Evolutionary conservation across 2,113 vertebrate species (phyloP), one percentile per base, ranked within the genome.

Genomic region (Chauna torquata): DNA sequence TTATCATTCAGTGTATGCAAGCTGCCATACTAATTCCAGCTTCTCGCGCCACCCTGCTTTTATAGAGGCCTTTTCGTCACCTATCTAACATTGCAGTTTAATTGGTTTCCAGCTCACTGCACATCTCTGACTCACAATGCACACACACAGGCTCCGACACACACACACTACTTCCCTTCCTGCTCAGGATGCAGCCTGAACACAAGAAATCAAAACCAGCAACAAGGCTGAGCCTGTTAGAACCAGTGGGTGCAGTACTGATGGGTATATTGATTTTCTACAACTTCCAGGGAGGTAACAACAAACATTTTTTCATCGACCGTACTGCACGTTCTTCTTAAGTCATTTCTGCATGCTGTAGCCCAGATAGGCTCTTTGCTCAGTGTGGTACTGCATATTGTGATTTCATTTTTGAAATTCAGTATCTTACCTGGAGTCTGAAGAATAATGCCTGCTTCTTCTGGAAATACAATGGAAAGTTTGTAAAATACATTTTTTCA

Each of bases 261-360:
- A 92, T 81, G 86, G 58, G 49, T 86, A 34, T 91, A 96, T 96
- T 94, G 96, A 96, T 96, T 93, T 95, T 86, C 69, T 64, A 30
- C 88, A 85, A 27, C 93, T 92, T 96, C 77, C 77, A 92, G 92
- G 93, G 88, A 93, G 77, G 80, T 40, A 91, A 88, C 72, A 97
- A 83, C 88, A 94, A 96, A 79, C 47, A 69, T 95, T 95, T 96
- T 86, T 82, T 82, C 90, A 85, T 86, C 0, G 1, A 84, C 65
- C 82, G 49, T 47, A 75, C 57, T 77, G 57, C 78, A 3, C 76
- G 42, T 61, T 92, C 69, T 94, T 61, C 85, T 52, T 28, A 88
- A 96, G 79, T 91, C 89, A 62, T 54, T 80, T 70, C 89, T 85
- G 81, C 66, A 55, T 0, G 0, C 47, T 71, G 62, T 47, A 38